Percentiles rank a stretch among this genome's conserved stretches.
These are phyloP conservation scores for Tympanuchus pallidicinctus DNA, from an alignment of 2,113 vertebrate species.

Conservation along the genomic window DNA sequence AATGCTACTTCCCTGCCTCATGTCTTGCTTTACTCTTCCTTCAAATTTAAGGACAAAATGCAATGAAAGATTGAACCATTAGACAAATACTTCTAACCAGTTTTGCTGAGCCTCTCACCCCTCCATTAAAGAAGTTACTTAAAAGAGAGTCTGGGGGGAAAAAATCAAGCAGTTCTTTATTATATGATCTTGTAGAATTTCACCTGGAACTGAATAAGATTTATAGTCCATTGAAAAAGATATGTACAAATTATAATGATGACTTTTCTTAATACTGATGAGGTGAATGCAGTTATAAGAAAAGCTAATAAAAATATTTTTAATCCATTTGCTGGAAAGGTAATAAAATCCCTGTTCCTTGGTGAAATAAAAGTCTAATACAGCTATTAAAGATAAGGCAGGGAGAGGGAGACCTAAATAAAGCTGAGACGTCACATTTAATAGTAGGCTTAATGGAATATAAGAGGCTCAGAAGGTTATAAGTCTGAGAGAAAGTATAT, in stretches of 20 bases:
- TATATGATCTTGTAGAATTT: background rate
- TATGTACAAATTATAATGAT: background rate
- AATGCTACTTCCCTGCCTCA: background rate
- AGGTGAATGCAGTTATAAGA: background rate
- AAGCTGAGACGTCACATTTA: constrained; percentile 3
- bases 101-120: background rate
- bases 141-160: background rate
- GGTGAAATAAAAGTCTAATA: constrained; percentile 21
- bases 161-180: background rate
- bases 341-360: constrained; percentile 25
- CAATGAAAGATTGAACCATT: background rate
- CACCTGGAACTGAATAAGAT: background rate
- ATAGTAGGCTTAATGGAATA: constrained; percentile 13
- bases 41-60: background rate
- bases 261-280: background rate
- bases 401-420: constrained; percentile 1
- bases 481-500: constrained; percentile 10
- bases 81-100: background rate
- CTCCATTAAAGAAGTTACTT: background rate
- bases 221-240: background rate
- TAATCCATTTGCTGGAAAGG: constrained; percentile 34
- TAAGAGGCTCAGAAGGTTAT: background rate
- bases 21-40: background rate
- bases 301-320: constrained; percentile 35
- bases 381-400: background rate